Percentiles rank a stretch among this genome's conserved stretches.
phyloP scores from a whole-genome alignment of 2,888 invertebrate genomes.

The Xylophagus ater region DNA sequence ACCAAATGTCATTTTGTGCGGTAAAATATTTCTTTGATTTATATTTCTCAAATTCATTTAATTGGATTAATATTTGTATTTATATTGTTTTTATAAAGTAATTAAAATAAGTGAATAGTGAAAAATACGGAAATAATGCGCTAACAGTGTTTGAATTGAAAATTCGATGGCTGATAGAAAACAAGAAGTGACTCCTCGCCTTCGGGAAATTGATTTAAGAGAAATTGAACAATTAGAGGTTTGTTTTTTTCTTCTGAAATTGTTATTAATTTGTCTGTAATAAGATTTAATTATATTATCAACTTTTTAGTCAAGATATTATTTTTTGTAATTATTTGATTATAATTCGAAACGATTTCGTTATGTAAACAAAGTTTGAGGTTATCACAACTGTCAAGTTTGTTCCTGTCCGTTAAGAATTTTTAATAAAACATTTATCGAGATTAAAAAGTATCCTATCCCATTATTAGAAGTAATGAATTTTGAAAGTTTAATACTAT shows the following conservation, averaged over 20 bases:
- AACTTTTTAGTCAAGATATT: no score
- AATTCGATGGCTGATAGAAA: conserved; percentile 11
- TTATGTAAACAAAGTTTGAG: conserved; percentile 17
- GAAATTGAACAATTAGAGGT: conserved; percentile 66
- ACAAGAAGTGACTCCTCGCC: conserved; percentile 4
- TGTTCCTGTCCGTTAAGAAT: not conserved
- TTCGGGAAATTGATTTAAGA: conserved; percentile 56
- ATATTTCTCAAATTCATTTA: no score
- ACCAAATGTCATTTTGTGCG: no score
- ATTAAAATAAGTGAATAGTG: no score
- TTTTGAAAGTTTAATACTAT: not conserved
- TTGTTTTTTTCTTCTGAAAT: conserved; percentile 27
- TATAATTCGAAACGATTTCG: conserved; percentile 8
- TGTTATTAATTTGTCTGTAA: not conserved
- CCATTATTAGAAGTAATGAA: not conserved
- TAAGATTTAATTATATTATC: no score
- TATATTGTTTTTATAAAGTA: no score
- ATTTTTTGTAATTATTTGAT: no score
- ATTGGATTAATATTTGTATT: no score
- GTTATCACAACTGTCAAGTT: conserved; percentile 9
- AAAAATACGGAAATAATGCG: no score
- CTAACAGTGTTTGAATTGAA: no score
- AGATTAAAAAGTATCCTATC: not conserved
- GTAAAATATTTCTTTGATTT: no score
- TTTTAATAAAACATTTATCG: not conserved